Evolutionary conservation across 1,140 invertebrate genomes (phyloP).

Genomic region (Cylas formicarius): DNA sequence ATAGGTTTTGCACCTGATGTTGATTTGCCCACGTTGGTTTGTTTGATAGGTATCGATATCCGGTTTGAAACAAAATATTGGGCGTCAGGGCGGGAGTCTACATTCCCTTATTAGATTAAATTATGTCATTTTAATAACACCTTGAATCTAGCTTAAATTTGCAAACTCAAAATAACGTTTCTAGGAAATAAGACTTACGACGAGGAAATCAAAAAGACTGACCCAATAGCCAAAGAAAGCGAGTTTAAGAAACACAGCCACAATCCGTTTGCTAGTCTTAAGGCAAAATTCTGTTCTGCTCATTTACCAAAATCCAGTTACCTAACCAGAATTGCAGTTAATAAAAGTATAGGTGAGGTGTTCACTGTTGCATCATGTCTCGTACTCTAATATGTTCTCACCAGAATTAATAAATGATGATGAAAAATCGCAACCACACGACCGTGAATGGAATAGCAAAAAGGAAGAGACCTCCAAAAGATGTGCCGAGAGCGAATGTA

Average conservation of each 20-base stretch:
- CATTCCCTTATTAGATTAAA: too few relatives aligned
- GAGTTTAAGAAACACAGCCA: constrained; percentile 37
- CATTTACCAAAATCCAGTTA: constrained; percentile 42
- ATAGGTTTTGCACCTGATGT: too few relatives aligned
- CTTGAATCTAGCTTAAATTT: too few relatives aligned
- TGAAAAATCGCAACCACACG: constrained; percentile 30
- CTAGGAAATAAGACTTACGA: constrained; percentile 24
- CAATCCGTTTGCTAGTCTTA: constrained; percentile 38
- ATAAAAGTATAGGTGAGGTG: constrained; percentile 37
- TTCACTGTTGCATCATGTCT: constrained; percentile 2
- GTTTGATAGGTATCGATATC: too few relatives aligned
- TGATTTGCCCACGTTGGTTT: too few relatives aligned
- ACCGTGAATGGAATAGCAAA: too few relatives aligned
- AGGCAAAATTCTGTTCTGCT: constrained; percentile 42
- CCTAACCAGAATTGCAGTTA: constrained; percentile 40
- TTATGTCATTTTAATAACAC: too few relatives aligned
- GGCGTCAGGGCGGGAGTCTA: too few relatives aligned
- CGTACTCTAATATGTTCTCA: constrained; percentile 21
- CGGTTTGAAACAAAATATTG: too few relatives aligned
- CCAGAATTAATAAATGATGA: constrained; percentile 28
- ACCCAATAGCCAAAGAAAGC: constrained; percentile 34
- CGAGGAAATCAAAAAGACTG: constrained; percentile 39
- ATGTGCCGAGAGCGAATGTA: constrained; percentile 21
- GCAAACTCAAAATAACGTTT: background rate
- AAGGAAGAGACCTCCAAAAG: too few relatives aligned